Percentiles rank a stretch among this genome's conserved stretches.
These are phyloP conservation scores for Epinotia brunnichana DNA, from an alignment of 2,888 invertebrate species.

Conservation along the genomic window DNA sequence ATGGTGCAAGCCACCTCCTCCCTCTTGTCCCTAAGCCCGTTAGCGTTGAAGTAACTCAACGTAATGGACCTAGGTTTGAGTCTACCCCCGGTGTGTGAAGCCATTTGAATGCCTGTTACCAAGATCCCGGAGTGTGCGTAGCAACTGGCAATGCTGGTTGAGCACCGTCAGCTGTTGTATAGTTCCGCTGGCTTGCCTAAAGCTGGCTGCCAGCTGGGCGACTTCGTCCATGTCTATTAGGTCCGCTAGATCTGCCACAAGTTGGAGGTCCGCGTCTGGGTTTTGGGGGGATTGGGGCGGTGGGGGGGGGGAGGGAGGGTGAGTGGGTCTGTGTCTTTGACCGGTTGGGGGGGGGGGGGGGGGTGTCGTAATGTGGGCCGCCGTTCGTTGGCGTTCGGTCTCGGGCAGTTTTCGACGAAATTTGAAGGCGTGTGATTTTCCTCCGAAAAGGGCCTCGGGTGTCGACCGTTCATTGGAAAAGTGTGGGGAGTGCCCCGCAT, in stretches of 20 bases:
- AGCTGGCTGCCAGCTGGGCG: not conserved
- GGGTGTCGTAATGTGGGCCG: too few species aligned
- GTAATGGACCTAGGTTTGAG: not conserved
- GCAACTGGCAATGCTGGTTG: not conserved
- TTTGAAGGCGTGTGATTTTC: too few species aligned
- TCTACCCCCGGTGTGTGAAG: accelerated
- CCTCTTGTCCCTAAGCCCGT: not conserved
- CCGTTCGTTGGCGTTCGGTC: too few species aligned
- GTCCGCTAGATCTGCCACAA: not conserved
- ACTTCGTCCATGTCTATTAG: not conserved
- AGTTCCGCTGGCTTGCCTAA: not conserved
- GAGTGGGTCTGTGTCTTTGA: too few species aligned
- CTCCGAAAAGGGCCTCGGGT: too few species aligned
- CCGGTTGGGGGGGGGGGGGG: too few species aligned
- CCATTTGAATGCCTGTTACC: not conserved
- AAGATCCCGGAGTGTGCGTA: not conserved
- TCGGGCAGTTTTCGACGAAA: too few species aligned
- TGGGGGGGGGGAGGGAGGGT: too few species aligned
- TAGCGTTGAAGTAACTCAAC: not conserved
- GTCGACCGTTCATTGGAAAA: too few species aligned
- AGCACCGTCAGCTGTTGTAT: not conserved
- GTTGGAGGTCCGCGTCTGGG: not conserved
- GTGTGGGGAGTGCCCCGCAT: too few species aligned
- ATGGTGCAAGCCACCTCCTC: not conserved
- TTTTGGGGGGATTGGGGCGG: too few species aligned